Evolutionary conservation across 2,113 vertebrate genomes (phyloP).

Genomic region (Laticauda colubrina): DNA sequence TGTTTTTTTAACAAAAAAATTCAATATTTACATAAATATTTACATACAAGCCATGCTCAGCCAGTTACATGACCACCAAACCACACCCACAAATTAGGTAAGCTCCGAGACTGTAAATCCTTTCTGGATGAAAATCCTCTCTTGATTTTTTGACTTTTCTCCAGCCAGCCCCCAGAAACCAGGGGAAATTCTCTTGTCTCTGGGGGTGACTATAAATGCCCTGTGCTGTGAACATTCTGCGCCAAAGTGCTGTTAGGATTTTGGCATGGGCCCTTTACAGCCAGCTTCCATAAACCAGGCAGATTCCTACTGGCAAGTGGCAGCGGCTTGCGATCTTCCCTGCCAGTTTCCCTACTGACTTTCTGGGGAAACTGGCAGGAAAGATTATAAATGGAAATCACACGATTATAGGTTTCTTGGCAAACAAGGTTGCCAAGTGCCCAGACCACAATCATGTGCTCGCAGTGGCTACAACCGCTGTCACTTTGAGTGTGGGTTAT

Average conservation of each 20-base stretch:
- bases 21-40: too few relatives aligned
- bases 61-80: too few relatives aligned
- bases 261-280: not conserved
- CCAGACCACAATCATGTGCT: not conserved
- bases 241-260: not conserved
- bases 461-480: not conserved
- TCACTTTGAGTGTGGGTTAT: not conserved
- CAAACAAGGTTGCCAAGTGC: not conserved
- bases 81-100: too few relatives aligned
- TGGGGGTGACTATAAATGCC: not conserved
- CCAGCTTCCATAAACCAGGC: not conserved
- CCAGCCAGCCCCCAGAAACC: not conserved
- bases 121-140: not conserved
- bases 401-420: not conserved
- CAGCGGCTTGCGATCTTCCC: not conserved
- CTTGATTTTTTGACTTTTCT: not conserved
- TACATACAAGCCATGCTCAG: too few relatives aligned
- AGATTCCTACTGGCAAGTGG: not conserved
- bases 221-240: not conserved
- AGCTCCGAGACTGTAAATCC: not conserved
- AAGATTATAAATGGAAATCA: not conserved
- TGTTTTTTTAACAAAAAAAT: too few relatives aligned
- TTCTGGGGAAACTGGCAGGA: not conserved
- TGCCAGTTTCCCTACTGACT: not conserved
- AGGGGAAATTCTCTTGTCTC: not conserved